Conservation (phyloP, 30 jellyfish, hydroid and myxozoan genomes). For the Aurelia aurita region DNA sequence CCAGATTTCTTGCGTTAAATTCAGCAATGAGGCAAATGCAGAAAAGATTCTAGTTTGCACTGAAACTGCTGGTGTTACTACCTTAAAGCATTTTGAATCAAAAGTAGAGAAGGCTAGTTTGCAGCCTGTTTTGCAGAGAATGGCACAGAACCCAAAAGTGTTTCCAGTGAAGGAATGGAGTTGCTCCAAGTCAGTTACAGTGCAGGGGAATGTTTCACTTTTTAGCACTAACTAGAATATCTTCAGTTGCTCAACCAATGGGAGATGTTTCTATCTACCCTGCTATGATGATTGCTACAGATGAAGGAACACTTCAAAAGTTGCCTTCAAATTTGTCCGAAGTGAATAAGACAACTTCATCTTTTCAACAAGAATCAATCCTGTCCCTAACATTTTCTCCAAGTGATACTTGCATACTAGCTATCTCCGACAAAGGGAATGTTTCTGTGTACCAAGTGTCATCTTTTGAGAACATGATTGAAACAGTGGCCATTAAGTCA, state of each 20-base stretch:
- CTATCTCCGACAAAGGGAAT: conserved; percentile 65
- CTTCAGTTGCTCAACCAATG: background rate
- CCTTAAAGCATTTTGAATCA: conserved; percentile 66
- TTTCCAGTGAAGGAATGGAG: conserved; percentile 44
- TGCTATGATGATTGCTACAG: conserved; percentile 12
- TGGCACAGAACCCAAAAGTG: conserved; percentile 49
- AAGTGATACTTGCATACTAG: conserved; percentile 64
- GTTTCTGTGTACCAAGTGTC: conserved; percentile 22
- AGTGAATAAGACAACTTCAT: background rate
- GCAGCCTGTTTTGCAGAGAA: conserved; percentile 75
- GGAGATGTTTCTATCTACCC: conserved; percentile 29
- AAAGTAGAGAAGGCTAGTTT: conserved; percentile 62
- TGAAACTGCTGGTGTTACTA: conserved; percentile 51
- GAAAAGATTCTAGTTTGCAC: conserved; percentile 68
- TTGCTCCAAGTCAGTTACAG: conserved; percentile 25
- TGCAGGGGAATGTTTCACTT: conserved; percentile 28
- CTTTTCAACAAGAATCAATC: conserved; percentile 32
- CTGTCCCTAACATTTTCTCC: conserved; percentile 70
- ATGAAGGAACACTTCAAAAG: conserved; percentile 30
- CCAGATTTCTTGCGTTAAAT: conserved; percentile 54
- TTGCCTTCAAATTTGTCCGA: conserved; percentile 29
- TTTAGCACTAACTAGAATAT: conserved; percentile 19
- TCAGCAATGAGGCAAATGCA: conserved; percentile 30
- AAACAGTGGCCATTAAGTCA: conserved; percentile 24
- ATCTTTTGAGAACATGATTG: conserved; percentile 25